Evolutionary conservation across 2,797 vertebrate species (phyloP).

Genomic region (Chiroxiphia lanceolata): DNA sequence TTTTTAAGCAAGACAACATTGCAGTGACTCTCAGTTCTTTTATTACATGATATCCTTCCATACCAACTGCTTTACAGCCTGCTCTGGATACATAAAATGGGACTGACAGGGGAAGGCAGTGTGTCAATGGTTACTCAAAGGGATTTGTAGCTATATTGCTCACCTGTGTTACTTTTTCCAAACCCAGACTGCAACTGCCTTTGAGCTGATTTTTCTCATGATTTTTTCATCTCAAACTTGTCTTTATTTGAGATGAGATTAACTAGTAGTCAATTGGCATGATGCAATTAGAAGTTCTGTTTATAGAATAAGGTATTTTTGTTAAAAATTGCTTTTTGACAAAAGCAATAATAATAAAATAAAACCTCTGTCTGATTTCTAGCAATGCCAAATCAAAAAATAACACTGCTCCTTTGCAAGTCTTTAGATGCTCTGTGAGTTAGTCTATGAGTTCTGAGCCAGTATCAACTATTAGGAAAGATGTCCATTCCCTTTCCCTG

Average conservation of each 20-base stretch:
- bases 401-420: neutral
- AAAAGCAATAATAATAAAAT: neutral
- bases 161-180: neutral
- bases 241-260: neutral
- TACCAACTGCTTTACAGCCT: neutral
- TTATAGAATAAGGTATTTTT: neutral
- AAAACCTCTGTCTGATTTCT: neutral
- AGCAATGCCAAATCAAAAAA: neutral
- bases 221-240: neutral
- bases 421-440: neutral
- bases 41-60: neutral
- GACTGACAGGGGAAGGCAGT: neutral
- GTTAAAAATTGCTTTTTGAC: neutral
- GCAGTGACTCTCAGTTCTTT: neutral
- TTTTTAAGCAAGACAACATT: neutral
- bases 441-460: neutral
- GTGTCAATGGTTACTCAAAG: neutral
- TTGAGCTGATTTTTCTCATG: neutral
- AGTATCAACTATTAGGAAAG: neutral
- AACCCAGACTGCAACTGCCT: neutral
- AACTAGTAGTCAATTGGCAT: neutral
- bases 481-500: neutral
- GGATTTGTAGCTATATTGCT: neutral
- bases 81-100: neutral
- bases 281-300: neutral